These are phyloP conservation scores for Siphamia tubifer DNA, from an alignment of 2,113 vertebrate genomes.

Conservation along the genomic window DNA sequence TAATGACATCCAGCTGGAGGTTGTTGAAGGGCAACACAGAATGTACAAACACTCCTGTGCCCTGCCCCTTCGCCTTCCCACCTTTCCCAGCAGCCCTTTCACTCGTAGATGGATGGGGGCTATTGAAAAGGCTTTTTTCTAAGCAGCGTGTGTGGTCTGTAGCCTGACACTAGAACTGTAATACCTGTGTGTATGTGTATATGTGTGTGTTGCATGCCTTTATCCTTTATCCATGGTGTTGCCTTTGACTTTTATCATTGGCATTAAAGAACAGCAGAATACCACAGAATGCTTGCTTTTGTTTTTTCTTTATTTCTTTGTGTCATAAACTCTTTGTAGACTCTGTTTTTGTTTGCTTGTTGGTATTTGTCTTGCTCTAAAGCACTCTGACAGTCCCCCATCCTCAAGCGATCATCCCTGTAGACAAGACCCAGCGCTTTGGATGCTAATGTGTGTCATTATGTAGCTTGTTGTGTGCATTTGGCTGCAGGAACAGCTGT, in stretches of 20 bases:
- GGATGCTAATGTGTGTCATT: constrained; percentile 24
- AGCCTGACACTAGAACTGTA: constrained; percentile 17
- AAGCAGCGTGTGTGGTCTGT: constrained; percentile 65
- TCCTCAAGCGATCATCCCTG: not conserved
- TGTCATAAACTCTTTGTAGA: constrained; percentile 33
- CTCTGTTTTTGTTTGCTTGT: not conserved
- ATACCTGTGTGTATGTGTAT: constrained; percentile 41
- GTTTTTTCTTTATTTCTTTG: constrained; percentile 3
- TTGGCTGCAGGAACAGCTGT: constrained; percentile 64
- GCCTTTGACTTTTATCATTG: not conserved
- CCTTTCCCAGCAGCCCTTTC: constrained; percentile 34
- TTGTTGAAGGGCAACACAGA: constrained; percentile 36
- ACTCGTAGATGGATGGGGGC: constrained; percentile 34
- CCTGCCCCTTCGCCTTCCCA: constrained; percentile 10
- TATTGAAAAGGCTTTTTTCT: constrained; percentile 26
- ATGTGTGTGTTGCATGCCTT: not conserved
- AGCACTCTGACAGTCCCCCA: not conserved
- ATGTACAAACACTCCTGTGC: constrained; percentile 25
- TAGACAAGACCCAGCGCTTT: constrained; percentile 4
- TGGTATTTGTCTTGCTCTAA: constrained; percentile 19
- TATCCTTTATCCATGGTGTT: not conserved
- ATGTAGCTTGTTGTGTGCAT: constrained; percentile 23
- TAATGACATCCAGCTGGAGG: constrained; percentile 69
- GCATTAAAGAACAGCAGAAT: not conserved
- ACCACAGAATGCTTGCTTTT: not conserved